Evolutionary conservation across 2,113 vertebrate species (phyloP), one percentile per base, ranked within the genome.

Genomic region (Tonatia bakeri): DNA sequence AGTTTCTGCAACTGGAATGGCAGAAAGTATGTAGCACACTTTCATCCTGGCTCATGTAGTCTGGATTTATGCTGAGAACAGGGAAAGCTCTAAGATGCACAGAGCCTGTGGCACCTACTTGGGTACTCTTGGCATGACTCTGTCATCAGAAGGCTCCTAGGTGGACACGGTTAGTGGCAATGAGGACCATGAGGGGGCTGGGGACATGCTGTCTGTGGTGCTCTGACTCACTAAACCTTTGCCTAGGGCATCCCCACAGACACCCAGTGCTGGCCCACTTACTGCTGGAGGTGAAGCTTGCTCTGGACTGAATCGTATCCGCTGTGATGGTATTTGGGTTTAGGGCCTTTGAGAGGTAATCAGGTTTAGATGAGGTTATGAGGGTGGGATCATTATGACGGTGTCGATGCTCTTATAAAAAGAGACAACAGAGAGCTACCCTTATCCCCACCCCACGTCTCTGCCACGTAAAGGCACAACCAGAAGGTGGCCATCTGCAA

Each of bases 31-130:
- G 88, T 64, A 59, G 31, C 54, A 38, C 45, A 69, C 3, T 14
- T 81, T 43, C 70, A n/a, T 56, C 28, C 12, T 94, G 38, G 38
- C 38, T 84, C 65, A 67, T 26, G 15, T 54, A 73, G 22, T 11
- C 33, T 76, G 47, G 65, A 45, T 43, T 87, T 50, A 43, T 87
- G 33, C 52, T 89, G 73, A 86, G n/a, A 12, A 7, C 72, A 94
- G 77, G 19, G 33, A 31, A 77, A 85, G 4, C 11, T 83, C 82
- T 85, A 26, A 69, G 59, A 56, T 38, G 43, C 36, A 54, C 56
- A 45, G 65, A 84, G 54, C 26, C 33, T 88, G 2, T 61, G 52
- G 7, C 43, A 87, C 38, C 43, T 61, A 43, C 22, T 14, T 33
- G 5, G 19, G 4, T 77, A 52, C 40, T 59, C 50, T 47, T 64